Percentiles rank a stretch among this genome's conserved stretches.
These are phyloP conservation scores for Arvicola amphibius DNA, from an alignment of 2,797 vertebrate species.

Conservation along the genomic window DNA sequence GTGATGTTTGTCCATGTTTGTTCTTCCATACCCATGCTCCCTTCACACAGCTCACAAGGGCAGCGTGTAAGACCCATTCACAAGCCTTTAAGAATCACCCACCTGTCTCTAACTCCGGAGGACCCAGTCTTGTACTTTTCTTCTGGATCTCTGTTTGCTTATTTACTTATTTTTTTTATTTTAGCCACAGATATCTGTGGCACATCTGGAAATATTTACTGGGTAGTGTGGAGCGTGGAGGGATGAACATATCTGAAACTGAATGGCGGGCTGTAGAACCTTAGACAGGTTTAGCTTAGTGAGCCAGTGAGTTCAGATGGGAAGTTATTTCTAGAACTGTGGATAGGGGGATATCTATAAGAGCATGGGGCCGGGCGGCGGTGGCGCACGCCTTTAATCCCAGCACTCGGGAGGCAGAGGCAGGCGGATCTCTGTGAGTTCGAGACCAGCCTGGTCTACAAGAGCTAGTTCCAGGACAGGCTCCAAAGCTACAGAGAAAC, in stretches of 20 bases:
- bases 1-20: not conserved
- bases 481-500: too few species aligned
- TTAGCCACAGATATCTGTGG: too few species aligned
- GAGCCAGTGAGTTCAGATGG: not conserved
- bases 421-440: too few species aligned
- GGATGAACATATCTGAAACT: not conserved
- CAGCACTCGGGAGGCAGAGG: too few species aligned
- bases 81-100: not conserved
- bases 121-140: not conserved
- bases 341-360: not conserved
- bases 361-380: too few species aligned
- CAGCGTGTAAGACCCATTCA: not conserved
- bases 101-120: not conserved
- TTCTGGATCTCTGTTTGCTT: not conserved
- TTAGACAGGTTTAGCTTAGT: not conserved
- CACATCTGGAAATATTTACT: not conserved
- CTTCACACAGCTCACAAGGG: not conserved
- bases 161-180: not conserved
- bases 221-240: not conserved
- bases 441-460: too few species aligned
- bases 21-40: not conserved
- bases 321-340: not conserved
- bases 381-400: too few species aligned
- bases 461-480: too few species aligned
- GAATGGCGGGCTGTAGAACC: not conserved